Percentiles rank a stretch among this genome's conserved stretches.
These are phyloP conservation scores for Drosophila multiciliata DNA, from an alignment of 2,888 invertebrate species.

Conservation along the genomic window DNA sequence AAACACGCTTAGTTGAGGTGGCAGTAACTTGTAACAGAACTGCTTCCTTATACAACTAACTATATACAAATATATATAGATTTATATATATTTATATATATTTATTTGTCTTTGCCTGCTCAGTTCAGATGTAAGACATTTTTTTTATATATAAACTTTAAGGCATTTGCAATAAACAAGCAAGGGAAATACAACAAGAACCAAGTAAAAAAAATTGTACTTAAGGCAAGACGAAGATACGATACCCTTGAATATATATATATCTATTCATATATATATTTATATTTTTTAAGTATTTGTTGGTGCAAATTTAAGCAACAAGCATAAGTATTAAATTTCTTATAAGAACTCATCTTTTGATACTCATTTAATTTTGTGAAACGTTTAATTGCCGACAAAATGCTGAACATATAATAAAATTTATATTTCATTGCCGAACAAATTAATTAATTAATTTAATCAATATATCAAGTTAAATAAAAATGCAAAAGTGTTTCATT, in stretches of 20 bases:
- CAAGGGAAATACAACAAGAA: slow-evolving; percentile 6
- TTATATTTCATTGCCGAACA: background rate
- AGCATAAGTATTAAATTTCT: background rate
- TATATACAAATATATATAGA: background rate
- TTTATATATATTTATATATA: background rate
- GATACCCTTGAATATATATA: background rate
- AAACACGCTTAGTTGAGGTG: slow-evolving; percentile 5
- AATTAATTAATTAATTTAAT: background rate
- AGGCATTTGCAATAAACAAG: slow-evolving; percentile 52
- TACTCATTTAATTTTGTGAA: background rate
- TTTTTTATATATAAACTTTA: slow-evolving; percentile 37
- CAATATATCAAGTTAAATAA: background rate
- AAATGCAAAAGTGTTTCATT: background rate
- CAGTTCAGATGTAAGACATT: slow-evolving; percentile 13
- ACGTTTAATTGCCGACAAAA: background rate
- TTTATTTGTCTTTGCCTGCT: background rate
- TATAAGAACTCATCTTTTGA: too few species aligned
- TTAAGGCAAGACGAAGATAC: background rate
- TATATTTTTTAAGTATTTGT: background rate
- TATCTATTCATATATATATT: background rate
- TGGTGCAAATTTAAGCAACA: background rate
- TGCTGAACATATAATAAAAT: background rate
- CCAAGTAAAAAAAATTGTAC: background rate
- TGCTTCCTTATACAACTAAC: slow-evolving; percentile 15
- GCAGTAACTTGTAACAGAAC: slow-evolving; percentile 10